Base-by-base conservation (phyloP, 2,797 vertebrate genomes). In the Epinephelus coioides region DNA sequence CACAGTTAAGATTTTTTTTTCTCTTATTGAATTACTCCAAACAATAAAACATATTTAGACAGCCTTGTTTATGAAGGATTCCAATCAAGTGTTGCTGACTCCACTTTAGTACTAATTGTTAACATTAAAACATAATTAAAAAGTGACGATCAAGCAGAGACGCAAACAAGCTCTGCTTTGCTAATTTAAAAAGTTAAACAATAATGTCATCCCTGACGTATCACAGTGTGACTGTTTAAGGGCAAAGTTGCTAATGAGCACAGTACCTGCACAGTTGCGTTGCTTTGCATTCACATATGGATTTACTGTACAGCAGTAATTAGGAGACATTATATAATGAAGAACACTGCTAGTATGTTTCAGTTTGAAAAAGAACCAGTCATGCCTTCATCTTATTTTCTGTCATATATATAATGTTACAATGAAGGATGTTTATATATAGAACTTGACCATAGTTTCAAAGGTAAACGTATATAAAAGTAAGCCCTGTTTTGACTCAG, bases 101-200 rank as follows among this genome's bases (percentile, higher is more conserved):
- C 93, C 85, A 92, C 89, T 90, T 91, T 67, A 77, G 73, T 77
- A 78, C 95, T 96, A 96, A 96, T 95, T 96, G 92, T 95, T 95
- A 94, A 94, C 94, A 96, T 96, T 96, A 95, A 96, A 95, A 94
- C 89, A 92, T 91, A 95, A 96, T 95, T 96, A 95, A 95, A 95
- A 95, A 91, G 85, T 95, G 94, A 92, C 91, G 92, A 96, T 91
- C 86, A 92, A 93, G 92, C 93, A 94, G 76, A 83, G 79, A 85
- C 17, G 59, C 70, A 89, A 86, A 93, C 82, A 88, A 71, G 82
- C 84, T 59, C 76, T 82, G 87, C 72, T 84, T 78, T 71, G 78
- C 89, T 92, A 77, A 92, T 91, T 92, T 85, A 76, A 89, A 34
- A 92, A 87, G 77, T 87, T 73, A 69, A 91, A 90, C 69, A 90